Conservation (phyloP, 2,888 invertebrate genomes). For the Drosophila borealis region DNA sequence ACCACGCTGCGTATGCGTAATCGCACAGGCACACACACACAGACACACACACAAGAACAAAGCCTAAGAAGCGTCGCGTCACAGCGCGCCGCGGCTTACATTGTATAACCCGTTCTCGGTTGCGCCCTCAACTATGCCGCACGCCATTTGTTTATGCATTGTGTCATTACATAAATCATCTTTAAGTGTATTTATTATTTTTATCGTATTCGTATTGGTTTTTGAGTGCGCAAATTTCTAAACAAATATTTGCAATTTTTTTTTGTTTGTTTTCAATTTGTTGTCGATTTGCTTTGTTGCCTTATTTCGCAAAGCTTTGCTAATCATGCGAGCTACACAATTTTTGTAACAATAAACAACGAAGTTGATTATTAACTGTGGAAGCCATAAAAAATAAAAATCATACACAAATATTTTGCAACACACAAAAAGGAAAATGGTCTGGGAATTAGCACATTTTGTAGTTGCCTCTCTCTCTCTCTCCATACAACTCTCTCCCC, state of each 20-base stretch:
- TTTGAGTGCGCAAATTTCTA: constrained; percentile 39
- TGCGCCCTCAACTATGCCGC: constrained; percentile 13
- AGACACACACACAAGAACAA: constrained; percentile 7
- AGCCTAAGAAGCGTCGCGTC: constrained; percentile 14
- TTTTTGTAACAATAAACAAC: constrained; percentile 70
- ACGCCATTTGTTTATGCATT: constrained; percentile 35
- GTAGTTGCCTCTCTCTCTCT: constrained; percentile 11
- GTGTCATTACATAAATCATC: constrained; percentile 57
- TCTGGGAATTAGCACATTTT: constrained; percentile 68
- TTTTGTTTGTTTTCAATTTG: constrained; percentile 30
- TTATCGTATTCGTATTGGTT: constrained; percentile 5
- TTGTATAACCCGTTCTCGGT: constrained; percentile 37
- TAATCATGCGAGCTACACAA: constrained; percentile 44
- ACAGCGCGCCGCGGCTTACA: constrained; percentile 15
- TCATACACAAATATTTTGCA: constrained; percentile 34
- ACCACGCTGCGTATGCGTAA: constrained; percentile 47
- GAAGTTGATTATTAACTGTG: constrained; percentile 70
- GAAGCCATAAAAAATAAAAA: constrained; percentile 39
- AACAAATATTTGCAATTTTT: constrained; percentile 39
- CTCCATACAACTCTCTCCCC: not conserved
- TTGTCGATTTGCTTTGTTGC: constrained; percentile 17
- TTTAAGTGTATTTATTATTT: constrained; percentile 17
- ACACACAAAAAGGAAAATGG: constrained; percentile 10
- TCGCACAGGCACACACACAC: constrained; percentile 16
- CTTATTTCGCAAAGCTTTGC: constrained; percentile 44